phyloP scores from a whole-genome alignment of 2,888 invertebrate genomes.

The Drosophila mimetica region DNA sequence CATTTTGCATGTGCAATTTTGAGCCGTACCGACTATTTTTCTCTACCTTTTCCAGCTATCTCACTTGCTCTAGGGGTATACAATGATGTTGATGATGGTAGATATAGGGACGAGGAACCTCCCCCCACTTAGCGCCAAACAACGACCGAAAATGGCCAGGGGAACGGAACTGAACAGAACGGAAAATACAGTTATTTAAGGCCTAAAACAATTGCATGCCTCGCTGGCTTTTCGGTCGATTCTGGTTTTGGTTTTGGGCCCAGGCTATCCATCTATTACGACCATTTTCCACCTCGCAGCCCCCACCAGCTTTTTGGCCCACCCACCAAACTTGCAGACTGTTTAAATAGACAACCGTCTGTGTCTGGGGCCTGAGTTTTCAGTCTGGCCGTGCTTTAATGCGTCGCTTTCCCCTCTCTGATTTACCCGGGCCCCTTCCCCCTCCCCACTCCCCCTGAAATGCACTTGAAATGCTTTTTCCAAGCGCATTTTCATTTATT shows the following conservation, averaged over 20 bases:
- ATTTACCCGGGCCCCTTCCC: background rate
- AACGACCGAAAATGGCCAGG: slow-evolving; percentile 18
- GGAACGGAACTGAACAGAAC: slow-evolving; percentile 22
- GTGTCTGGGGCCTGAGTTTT: slow-evolving; percentile 48
- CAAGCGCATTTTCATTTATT: slow-evolving; percentile 68
- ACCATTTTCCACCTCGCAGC: background rate
- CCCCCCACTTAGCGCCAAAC: slow-evolving; percentile 56
- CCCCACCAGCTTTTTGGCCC: slow-evolving; percentile 1
- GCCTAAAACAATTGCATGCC: slow-evolving; percentile 72
- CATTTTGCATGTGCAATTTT: slow-evolving; percentile 63
- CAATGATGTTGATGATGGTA: too few species aligned
- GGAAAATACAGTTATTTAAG: slow-evolving; percentile 68
- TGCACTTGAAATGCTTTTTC: slow-evolving; percentile 69
- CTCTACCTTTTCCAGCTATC: slow-evolving; percentile 6
- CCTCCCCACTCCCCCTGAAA: slow-evolving; percentile 6
- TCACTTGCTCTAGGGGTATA: too few species aligned
- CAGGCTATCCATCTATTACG: slow-evolving; percentile 13
- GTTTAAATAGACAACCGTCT: slow-evolving; percentile 65
- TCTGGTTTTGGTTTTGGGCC: slow-evolving; percentile 30
- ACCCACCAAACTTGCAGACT: slow-evolving; percentile 32
- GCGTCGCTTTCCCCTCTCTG: slow-evolving; percentile 29
- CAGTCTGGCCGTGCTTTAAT: slow-evolving; percentile 48
- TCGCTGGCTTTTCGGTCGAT: slow-evolving; percentile 59
- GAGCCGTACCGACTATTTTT: slow-evolving; percentile 17
- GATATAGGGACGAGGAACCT: slow-evolving; percentile 23